These are phyloP conservation scores for Baccha elongata DNA, from an alignment of 2,888 invertebrate species.

Conservation along the genomic window DNA sequence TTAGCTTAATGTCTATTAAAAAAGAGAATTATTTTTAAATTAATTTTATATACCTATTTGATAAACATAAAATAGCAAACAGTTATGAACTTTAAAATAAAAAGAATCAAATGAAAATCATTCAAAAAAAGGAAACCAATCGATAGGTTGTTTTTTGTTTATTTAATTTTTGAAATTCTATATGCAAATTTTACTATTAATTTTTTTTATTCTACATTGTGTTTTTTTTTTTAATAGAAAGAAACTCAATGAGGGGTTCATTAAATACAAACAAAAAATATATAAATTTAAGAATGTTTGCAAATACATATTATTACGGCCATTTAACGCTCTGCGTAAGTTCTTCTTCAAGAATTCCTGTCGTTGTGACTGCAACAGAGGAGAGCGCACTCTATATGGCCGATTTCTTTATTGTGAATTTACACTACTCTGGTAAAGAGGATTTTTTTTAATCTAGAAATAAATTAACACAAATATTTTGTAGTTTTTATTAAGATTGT, in stretches of 20 bases:
- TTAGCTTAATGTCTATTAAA: constrained; percentile 53
- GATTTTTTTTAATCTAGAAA: constrained; percentile 60
- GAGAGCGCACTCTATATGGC: constrained; percentile 55
- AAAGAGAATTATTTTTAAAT: constrained; percentile 32
- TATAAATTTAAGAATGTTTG: constrained; percentile 62
- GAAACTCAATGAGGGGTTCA: constrained; percentile 37
- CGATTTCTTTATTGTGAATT: constrained; percentile 61
- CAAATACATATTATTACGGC: constrained; percentile 69
- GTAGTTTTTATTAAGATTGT: no score
- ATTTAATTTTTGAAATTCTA: constrained; percentile 3
- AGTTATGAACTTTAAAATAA: constrained; percentile 18
- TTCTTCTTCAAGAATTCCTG: constrained; percentile 48
- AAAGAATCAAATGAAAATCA: constrained; percentile 33
- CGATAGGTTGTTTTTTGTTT: constrained; percentile 16
- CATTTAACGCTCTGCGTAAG: constrained; percentile 40
- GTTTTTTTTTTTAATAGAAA: constrained; percentile 26
- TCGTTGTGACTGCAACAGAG: constrained; percentile 44
- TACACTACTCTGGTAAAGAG: constrained; percentile 56
- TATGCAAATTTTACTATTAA: constrained; percentile 47
- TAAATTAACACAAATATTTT: neutral
- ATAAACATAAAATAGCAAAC: constrained; percentile 56
- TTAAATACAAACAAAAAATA: constrained; percentile 23
- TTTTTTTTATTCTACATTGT: constrained; percentile 18
- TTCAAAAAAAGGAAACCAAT: constrained; percentile 24
- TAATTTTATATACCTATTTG: constrained; percentile 4